Percentiles rank a stretch among this genome's conserved stretches.
These are phyloP conservation scores for Brachionus paranguensis DNA, from an alignment of 1,140 invertebrate genomes.

Conservation along the genomic window DNA sequence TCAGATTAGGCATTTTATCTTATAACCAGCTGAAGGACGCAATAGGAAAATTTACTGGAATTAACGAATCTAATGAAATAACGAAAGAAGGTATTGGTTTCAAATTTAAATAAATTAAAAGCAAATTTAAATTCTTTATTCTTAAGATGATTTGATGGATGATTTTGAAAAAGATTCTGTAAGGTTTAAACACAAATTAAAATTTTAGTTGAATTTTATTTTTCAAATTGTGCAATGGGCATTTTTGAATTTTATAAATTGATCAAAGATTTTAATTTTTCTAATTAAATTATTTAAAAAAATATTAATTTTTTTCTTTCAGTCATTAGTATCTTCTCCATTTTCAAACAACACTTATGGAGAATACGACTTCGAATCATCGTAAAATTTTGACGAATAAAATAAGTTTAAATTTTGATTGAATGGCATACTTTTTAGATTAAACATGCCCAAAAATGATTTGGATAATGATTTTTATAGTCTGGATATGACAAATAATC, in stretches of 20 bases:
- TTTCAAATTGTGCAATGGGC: neutral
- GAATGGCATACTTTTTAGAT: neutral
- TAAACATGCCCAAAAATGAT: neutral
- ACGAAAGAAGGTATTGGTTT: neutral
- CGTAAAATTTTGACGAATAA: neutral
- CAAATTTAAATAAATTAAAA: neutral
- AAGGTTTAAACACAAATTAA: neutral
- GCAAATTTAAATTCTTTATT: neutral
- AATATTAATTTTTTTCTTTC: neutral
- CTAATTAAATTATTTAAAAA: neutral
- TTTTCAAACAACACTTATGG: neutral
- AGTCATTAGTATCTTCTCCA: neutral
- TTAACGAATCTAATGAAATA: neutral
- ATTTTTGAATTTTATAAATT: too few relatives aligned
- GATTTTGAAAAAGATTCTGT: neutral
- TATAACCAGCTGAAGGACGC: neutral
- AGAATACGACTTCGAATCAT: conserved; percentile 11
- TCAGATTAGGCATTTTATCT: neutral
- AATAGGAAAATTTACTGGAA: neutral
- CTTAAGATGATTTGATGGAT: neutral
- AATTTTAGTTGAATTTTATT: neutral
- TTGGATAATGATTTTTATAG: neutral
- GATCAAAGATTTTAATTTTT: too few relatives aligned
- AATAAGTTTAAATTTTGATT: too few relatives aligned
- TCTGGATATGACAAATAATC: neutral